Base-by-base conservation (phyloP, 1,140 invertebrate species). In the Aphelinus certus region DNA sequence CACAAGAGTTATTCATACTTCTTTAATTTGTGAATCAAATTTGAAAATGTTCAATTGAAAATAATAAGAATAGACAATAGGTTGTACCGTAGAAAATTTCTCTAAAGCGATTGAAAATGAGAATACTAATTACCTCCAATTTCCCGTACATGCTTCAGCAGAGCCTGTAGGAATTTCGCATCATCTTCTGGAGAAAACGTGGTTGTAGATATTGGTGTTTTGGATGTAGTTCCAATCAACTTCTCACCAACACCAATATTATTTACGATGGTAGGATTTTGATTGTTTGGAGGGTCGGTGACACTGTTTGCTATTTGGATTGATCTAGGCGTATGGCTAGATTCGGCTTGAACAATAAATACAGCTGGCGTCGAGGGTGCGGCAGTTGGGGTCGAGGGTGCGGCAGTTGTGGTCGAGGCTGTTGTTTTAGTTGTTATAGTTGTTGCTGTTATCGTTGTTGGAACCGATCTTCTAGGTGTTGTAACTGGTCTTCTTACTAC, bases 131-230 rank as follows among this genome's bases (percentile, higher is more conserved):
- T 61, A 43, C 77, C 69, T 79, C 75, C 75, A 63, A 77, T 77
- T 68, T 3, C 73, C 68, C 82, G 78, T 53, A 78, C 73, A 43
- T 81, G 79, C 9, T 80, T 79, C 9, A 87, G 61, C 0, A 87
- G 75, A 1, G 83, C 79, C 0, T 78, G 68, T 55, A 88, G 75
- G 71, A 87, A 87, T 71, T 84, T 85, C 0, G 83, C 82, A 61
- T 87, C 86, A 1, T 87, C 85, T 42, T 86, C 84, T 0, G 85
- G 81, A 7, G 86, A 86, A 60, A 77, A 84, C 0, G 81, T 87
- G 0, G 82, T 63, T 80, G 81, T 73, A 0, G 73, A 72, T n/a
- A 45, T 78, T 0, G 73, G 53, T 42, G 65, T 1, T 56, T 57
- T 74, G 6, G 45, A 5, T 26, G 72, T 61, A 4, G 51, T 56